Percentiles rank a stretch among this genome's conserved stretches.
phyloP scores from a whole-genome alignment of 2,113 vertebrate genomes.

The Chauna torquata region DNA sequence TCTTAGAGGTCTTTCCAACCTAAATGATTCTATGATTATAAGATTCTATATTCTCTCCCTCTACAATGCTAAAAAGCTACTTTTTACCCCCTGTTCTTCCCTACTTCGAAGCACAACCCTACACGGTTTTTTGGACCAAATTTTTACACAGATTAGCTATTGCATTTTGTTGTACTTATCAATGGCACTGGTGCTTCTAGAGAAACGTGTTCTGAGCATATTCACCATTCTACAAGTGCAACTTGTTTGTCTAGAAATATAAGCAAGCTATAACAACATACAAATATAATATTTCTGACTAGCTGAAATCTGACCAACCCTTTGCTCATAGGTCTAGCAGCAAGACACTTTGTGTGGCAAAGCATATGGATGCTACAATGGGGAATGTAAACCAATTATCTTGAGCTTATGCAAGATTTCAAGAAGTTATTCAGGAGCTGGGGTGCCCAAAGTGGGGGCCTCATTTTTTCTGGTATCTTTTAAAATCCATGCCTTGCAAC shows the following conservation, averaged over 20 bases:
- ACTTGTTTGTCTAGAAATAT: neutral
- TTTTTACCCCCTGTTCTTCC: neutral
- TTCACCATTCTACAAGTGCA: neutral
- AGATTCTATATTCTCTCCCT: neutral
- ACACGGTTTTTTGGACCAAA: neutral
- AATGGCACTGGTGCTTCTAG: neutral
- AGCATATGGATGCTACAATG: neutral
- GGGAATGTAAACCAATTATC: neutral
- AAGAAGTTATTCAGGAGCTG: neutral
- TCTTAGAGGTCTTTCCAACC: no score
- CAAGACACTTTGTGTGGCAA: neutral
- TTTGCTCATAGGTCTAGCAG: neutral
- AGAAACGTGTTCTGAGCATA: neutral
- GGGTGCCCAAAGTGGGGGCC: neutral
- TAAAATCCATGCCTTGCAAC: neutral
- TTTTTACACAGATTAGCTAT: neutral
- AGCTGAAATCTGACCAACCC: neutral
- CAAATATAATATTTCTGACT: neutral
- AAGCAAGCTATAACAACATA: neutral
- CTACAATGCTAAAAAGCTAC: neutral
- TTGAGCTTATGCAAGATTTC: neutral
- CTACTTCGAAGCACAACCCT: neutral
- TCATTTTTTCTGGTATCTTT: neutral
- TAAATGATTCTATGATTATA: no score
- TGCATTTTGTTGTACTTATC: neutral